Conservation (phyloP, 2,797 vertebrate species). For the Notamacropus eugenii region DNA sequence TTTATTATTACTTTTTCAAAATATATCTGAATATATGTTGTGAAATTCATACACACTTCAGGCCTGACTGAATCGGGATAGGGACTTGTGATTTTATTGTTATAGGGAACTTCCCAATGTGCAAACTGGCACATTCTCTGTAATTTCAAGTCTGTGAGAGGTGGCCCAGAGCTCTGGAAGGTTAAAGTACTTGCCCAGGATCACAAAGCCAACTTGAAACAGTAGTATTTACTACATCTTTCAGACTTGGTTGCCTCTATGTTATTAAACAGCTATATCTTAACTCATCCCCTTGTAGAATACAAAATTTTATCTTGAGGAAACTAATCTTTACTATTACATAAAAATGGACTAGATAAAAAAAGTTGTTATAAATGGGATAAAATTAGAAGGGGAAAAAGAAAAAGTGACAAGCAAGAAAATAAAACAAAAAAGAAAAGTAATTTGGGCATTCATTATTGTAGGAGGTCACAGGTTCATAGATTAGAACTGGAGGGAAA, state of each 20-base stretch:
- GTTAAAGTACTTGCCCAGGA: neutral
- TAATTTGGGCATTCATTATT: constrained; percentile 50
- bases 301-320: constrained; percentile 10
- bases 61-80: neutral
- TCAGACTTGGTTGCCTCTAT: neutral
- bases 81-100: neutral
- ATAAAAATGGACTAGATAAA: neutral
- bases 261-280: neutral
- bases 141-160: neutral
- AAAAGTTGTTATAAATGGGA: constrained; percentile 38
- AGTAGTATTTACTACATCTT: neutral
- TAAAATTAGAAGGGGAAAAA: constrained; percentile 30
- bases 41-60: neutral
- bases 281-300: neutral
- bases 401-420: constrained; percentile 55
- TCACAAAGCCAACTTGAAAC: neutral
- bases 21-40: neutral
- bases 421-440: constrained; percentile 71
- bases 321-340: constrained; percentile 40
- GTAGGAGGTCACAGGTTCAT: neutral
- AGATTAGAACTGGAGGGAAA: neutral
- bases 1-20: neutral
- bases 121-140: neutral
- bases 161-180: neutral
- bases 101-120: neutral